Evolutionary conservation across 2,888 invertebrate species (phyloP), one percentile per base, ranked within the genome.

Genomic region (Cheilosia pagana): DNA sequence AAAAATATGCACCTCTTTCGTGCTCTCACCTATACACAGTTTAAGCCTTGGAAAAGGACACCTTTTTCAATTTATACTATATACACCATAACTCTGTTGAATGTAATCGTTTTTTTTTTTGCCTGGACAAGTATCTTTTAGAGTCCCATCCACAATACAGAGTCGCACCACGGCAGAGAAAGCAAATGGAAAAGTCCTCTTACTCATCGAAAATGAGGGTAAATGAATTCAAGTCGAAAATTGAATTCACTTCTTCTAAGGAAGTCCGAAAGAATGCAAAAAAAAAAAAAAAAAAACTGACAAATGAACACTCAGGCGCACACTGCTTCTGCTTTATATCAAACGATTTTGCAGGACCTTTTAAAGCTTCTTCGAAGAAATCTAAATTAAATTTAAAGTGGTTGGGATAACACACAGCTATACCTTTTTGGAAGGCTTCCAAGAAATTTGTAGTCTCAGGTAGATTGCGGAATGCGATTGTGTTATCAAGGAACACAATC

Each of bases 181-280:
- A 35, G 35, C 3, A 8, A 28, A 28, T 28, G 8, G 28, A 28
- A 28, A 8, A 19, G 28, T 25, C 23, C 52, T 52, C 6, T 6
- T 25, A 6, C 28, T 4, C 14, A 14, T 19, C n/a, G 10, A 21
- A 16, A 31, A 57, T 39, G 57, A 52, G 53, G 41, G 39, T 50
- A 76, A 76, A 68, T 76, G 68, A 76, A 68, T 76, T 76, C 76
- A 60, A 68, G 68, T 76, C 62, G 68, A 76, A 76, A 68, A 76
- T 68, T 76, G 45, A 76, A 76, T 76, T 43, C 23, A 45, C 31
- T 60, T 59, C 67, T 31, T 59, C 28, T 52, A 19, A 10, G 19
- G 4, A 39, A 43, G 31, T n/a, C 16, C 21, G 43, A 41, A 25
- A 16, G 10, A 31, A 19, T 25, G n/a, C n/a, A 16, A 14, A 23